Evolutionary conservation across 2,113 vertebrate species (phyloP).

Genomic region (Andinoacara biseriatus): DNA sequence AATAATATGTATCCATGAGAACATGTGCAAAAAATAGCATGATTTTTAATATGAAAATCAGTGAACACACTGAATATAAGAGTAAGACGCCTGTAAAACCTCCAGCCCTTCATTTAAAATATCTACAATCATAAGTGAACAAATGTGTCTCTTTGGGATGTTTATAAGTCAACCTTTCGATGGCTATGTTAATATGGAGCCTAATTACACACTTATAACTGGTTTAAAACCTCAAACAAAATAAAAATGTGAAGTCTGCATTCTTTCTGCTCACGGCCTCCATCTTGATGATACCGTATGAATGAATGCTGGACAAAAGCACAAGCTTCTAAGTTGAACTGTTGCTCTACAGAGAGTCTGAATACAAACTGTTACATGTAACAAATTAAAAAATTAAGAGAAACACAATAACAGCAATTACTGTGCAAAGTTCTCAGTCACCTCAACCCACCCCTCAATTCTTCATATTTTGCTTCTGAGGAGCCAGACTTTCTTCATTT

Average conservation of each 20-base stretch:
- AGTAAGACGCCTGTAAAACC: neutral
- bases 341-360: neutral
- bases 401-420: neutral
- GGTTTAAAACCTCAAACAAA: too few species aligned
- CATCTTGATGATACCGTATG: neutral
- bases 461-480: too few species aligned
- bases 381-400: neutral
- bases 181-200: neutral
- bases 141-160: constrained; percentile 4
- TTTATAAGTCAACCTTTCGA: neutral
- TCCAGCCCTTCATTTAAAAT: neutral
- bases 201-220: neutral
- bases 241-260: neutral
- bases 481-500: too few species aligned
- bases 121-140: neutral
- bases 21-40: neutral
- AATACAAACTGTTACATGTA: neutral
- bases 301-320: neutral
- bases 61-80: neutral
- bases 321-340: neutral
- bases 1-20: neutral
- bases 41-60: constrained; percentile 32
- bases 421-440: too few species aligned
- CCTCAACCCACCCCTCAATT: too few species aligned
- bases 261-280: neutral